phyloP scores from a whole-genome alignment of 2,797 vertebrate species.

The Cirrhinus mrigala region DNA sequence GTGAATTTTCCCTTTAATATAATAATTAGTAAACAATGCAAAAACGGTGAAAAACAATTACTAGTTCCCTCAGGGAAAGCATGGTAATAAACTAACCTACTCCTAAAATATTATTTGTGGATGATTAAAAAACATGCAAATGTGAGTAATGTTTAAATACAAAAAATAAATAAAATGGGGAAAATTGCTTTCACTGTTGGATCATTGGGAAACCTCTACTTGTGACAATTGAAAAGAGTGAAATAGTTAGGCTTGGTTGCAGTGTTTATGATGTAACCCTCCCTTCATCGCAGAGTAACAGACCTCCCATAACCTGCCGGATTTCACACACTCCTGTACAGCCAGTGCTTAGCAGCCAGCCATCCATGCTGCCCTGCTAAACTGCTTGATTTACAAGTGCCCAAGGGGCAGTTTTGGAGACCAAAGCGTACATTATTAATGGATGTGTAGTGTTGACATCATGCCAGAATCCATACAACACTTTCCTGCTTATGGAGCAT shows the following conservation, averaged over 20 bases:
- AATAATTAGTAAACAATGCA: too few species aligned
- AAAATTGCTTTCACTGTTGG: not conserved
- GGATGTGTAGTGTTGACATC: slow-evolving; percentile 48
- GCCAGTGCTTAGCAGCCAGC: slow-evolving; percentile 21
- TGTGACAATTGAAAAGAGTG: not conserved
- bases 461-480: slow-evolving; percentile 42
- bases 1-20: too few species aligned
- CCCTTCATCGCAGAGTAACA: slow-evolving; percentile 27
- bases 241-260: not conserved
- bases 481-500: not conserved
- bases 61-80: not conserved
- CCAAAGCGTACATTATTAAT: slow-evolving; percentile 48
- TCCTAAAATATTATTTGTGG: not conserved
- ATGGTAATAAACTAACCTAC: not conserved
- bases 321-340: slow-evolving; percentile 46
- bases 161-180: not conserved
- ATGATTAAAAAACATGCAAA: not conserved
- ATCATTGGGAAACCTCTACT: not conserved
- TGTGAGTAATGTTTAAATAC: not conserved
- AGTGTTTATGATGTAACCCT: slow-evolving; percentile 32
- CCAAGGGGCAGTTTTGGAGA: slow-evolving; percentile 48
- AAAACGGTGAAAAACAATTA: not conserved
- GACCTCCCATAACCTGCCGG: slow-evolving; percentile 26
- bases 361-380: slow-evolving; percentile 48
- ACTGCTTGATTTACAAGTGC: slow-evolving; percentile 51